These are phyloP conservation scores for Mastacembelus armatus DNA, from an alignment of 2,797 vertebrate species.

Conservation along the genomic window DNA sequence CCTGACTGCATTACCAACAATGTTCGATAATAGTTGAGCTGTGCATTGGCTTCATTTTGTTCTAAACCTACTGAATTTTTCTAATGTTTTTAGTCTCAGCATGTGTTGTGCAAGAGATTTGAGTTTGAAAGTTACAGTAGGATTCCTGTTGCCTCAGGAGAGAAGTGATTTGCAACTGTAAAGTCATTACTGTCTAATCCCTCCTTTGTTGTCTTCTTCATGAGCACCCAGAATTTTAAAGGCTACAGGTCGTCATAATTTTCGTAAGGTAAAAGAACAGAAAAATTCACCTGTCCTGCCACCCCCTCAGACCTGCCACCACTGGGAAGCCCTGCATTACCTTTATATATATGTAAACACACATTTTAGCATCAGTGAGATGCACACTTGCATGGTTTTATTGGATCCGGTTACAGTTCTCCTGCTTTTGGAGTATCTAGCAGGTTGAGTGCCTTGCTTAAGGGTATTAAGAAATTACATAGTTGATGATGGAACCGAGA, in stretches of 20 bases:
- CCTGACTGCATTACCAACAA: slow-evolving; percentile 39
- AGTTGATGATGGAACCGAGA: slow-evolving; percentile 27
- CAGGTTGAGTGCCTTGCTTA: slow-evolving; percentile 42
- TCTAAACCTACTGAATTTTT: too few relatives aligned
- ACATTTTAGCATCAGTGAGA: background rate
- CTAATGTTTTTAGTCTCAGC: too few relatives aligned
- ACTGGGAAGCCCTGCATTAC: slow-evolving; percentile 7
- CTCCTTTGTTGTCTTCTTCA: slow-evolving; percentile 14
- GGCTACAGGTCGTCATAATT: slow-evolving; percentile 26
- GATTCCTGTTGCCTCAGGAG: slow-evolving; percentile 26
- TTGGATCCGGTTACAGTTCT: slow-evolving; percentile 5
- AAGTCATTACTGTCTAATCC: slow-evolving; percentile 12
- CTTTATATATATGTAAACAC: slow-evolving; percentile 9
- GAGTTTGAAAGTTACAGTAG: slow-evolving; percentile 5
- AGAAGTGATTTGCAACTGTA: slow-evolving; percentile 29
- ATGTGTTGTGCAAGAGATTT: slow-evolving; percentile 6
- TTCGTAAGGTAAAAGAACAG: slow-evolving; percentile 20
- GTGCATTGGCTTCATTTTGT: slow-evolving; percentile 45
- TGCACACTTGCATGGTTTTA: slow-evolving; percentile 10
- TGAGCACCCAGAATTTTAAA: slow-evolving; percentile 14
- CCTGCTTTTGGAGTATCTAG: slow-evolving; percentile 28
- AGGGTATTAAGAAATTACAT: slow-evolving; percentile 40
- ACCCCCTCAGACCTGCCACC: slow-evolving; percentile 16
- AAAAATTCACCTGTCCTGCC: slow-evolving; percentile 18
- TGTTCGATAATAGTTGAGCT: slow-evolving; percentile 45